Conservation (phyloP, 1,140 invertebrate genomes). For the Onthophagus taurus region DNA sequence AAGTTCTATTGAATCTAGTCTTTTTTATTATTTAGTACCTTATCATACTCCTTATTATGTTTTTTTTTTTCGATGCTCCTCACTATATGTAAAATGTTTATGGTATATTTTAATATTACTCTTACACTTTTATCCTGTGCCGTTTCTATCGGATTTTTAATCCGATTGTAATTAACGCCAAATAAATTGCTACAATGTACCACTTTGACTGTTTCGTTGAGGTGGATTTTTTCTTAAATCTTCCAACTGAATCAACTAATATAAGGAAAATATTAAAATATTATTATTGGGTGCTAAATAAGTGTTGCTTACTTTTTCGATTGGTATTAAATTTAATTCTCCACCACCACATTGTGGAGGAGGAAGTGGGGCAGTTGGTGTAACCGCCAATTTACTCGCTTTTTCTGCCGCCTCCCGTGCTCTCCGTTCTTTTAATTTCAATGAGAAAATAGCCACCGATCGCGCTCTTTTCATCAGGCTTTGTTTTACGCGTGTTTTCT, state of each 20-base stretch:
- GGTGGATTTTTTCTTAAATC: constrained; percentile 40
- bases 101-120: not conserved
- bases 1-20: not conserved
- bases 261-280: constrained; percentile 13
- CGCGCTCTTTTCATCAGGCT: constrained; percentile 68
- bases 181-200: constrained; percentile 23
- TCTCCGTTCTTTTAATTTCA: constrained; percentile 64
- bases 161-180: not conserved
- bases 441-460: constrained; percentile 71
- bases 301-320: constrained; percentile 51
- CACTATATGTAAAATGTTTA: constrained; percentile 2
- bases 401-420: constrained; percentile 61
- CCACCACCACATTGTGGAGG: constrained; percentile 59
- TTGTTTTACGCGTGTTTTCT: constrained; percentile 60
- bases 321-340: constrained; percentile 70
- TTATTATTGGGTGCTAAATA: constrained; percentile 9
- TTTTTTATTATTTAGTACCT: not conserved
- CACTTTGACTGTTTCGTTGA: constrained; percentile 24
- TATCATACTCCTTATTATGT: not conserved
- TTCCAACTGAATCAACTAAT: constrained; percentile 54
- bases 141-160: no score
- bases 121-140: no score
- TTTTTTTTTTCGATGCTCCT: not conserved
- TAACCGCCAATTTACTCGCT: constrained; percentile 39
- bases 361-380: constrained; percentile 35